Percentiles rank a stretch among this genome's conserved stretches.
Evolutionary conservation across 2,888 invertebrate genomes (phyloP).

Genomic region (Caenorhabditis zanzibari): DNA sequence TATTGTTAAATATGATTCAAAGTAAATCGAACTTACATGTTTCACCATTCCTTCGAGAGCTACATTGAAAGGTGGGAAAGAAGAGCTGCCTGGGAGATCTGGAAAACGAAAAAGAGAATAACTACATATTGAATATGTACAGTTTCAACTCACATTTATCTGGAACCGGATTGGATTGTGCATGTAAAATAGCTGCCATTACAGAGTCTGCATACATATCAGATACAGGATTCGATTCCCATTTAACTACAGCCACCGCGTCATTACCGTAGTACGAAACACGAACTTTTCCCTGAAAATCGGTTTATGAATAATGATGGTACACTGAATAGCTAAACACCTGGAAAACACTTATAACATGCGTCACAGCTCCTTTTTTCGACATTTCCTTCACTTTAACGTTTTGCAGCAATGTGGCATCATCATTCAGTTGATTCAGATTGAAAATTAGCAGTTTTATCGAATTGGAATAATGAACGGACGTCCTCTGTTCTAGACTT

Average conservation of each 20-base stretch:
- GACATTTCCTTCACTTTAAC: constrained; percentile 66
- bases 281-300: constrained; percentile 30
- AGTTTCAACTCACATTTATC: constrained; percentile 77
- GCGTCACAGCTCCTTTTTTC: constrained; percentile 67
- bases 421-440: constrained; percentile 80
- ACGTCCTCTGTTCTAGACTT: constrained; percentile 93
- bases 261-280: constrained; percentile 61
- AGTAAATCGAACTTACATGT: constrained; percentile 68
- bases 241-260: constrained; percentile 91
- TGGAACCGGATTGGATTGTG: constrained; percentile 86
- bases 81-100: constrained; percentile 43
- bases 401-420: constrained; percentile 60
- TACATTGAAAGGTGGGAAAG: constrained; percentile 44
- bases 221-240: constrained; percentile 95
- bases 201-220: constrained; percentile 99
- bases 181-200: constrained; percentile 91
- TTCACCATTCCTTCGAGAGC: constrained; percentile 65
- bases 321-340: constrained; percentile 55
- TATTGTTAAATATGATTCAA: no score
- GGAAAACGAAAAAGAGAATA: background rate
- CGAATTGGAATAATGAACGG: constrained; percentile 91
- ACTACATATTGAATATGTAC: background rate
- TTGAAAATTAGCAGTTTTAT: constrained; percentile 85
- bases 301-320: background rate
- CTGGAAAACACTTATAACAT: constrained; percentile 76